Conservation (phyloP, 2,113 vertebrate species). For the Prionailurus bengalensis region DNA sequence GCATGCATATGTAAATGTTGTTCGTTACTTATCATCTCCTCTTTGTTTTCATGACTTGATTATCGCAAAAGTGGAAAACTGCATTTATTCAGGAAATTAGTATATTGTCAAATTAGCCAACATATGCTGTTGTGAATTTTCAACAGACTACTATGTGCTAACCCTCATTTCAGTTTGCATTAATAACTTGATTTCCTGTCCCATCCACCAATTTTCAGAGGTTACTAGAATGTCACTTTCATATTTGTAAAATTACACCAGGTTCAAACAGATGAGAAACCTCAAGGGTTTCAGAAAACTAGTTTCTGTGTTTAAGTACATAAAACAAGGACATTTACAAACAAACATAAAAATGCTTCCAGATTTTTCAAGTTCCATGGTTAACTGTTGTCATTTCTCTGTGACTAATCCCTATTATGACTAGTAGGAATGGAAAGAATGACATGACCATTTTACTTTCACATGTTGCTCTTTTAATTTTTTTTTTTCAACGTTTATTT, state of each 20-base stretch:
- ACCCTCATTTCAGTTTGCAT: not conserved
- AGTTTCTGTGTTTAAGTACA: not conserved
- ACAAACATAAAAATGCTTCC: not conserved
- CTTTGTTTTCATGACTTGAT: not conserved
- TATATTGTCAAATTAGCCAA: not conserved
- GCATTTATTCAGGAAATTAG: not conserved
- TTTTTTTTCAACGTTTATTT: too few species aligned
- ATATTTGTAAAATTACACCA: conserved; percentile 33
- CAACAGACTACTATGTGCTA: not conserved
- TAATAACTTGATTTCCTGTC: conserved; percentile 14
- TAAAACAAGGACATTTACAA: not conserved
- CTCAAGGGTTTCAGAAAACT: not conserved
- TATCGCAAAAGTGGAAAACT: conserved; percentile 3
- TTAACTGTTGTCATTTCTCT: not conserved
- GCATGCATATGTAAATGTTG: not conserved
- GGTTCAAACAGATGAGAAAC: not conserved
- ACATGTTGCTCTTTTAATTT: not conserved
- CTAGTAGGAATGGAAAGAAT: not conserved
- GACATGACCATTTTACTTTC: not conserved
- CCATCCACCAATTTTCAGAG: not conserved
- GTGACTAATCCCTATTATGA: not conserved
- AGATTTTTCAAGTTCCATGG: not conserved
- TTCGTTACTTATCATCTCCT: not conserved
- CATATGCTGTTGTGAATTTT: not conserved
- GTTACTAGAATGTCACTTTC: conserved; percentile 7